These are phyloP conservation scores for Pristionchus pacificus DNA, from an alignment of 1,140 invertebrate genomes.

Conservation along the genomic window DNA sequence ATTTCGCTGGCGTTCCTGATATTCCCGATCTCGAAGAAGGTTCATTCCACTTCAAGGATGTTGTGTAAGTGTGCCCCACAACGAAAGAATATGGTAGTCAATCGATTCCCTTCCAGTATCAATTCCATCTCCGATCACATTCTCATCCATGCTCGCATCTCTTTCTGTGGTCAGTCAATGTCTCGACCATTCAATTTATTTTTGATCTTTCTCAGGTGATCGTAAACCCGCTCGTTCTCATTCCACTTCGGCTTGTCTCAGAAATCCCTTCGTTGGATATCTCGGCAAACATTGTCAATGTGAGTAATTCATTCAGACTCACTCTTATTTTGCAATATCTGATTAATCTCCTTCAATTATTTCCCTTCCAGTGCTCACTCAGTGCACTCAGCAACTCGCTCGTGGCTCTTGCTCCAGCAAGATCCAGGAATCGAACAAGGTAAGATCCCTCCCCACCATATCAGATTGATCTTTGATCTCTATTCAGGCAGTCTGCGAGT, in stretches of 20 bases:
- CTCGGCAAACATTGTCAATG: slow-evolving; percentile 38
- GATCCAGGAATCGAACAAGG: not conserved
- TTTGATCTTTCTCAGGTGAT: slow-evolving; percentile 22
- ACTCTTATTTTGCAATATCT: not conserved
- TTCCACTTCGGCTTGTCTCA: slow-evolving; percentile 43
- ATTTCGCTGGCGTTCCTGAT: slow-evolving; percentile 51
- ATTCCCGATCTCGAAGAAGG: slow-evolving; percentile 56
- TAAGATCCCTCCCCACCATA: slow-evolving; percentile 18
- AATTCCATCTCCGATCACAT: slow-evolving; percentile 57
- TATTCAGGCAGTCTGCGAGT: slow-evolving; percentile 46
- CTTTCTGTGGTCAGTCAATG: slow-evolving; percentile 43
- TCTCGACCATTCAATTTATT: not conserved
- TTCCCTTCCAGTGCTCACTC: not conserved
- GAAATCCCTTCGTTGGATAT: slow-evolving; percentile 50
- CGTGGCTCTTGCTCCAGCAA: not conserved
- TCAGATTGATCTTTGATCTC: slow-evolving; percentile 43
- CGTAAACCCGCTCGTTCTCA: slow-evolving; percentile 51
- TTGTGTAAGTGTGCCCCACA: slow-evolving; percentile 45
- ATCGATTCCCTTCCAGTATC: slow-evolving; percentile 37
- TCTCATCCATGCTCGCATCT: slow-evolving; percentile 50
- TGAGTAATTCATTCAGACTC: not conserved
- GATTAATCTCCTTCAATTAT: not conserved
- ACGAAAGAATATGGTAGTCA: too few species aligned
- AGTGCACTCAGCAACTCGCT: not conserved
- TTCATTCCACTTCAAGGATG: slow-evolving; percentile 45